Evolutionary conservation across 2,888 invertebrate genomes (phyloP), one percentile per base, ranked within the genome.

Genomic region (Cyclophora albipunctata): DNA sequence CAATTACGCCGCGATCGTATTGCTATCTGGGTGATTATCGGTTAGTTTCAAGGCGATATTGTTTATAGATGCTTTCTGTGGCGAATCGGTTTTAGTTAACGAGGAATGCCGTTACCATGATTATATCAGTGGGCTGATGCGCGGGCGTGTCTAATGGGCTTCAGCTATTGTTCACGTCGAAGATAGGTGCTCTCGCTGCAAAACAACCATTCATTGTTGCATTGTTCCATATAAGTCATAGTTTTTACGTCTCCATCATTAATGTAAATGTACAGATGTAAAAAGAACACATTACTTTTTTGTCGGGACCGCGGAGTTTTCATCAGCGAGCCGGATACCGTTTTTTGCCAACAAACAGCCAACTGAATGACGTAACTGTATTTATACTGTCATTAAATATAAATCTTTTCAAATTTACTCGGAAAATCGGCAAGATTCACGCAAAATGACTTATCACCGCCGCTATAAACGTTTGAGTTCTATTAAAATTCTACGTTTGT

Each of bases 261-360:
- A 20, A 43, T 34, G 34, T 33, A 5, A 6, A 4, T 42, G 42
- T 42, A 7, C 4, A 42, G 4, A 63, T 57, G 60, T 62, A 57
- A 65, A 61, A 42, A 20, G 42, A 4, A 7, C 7, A 42, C 42
- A 60, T 60, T 69, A 63, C 62, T 62, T 76, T n/a, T 75, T 74
- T 71, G 65, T 64, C 59, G 59, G 62, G 60, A 75, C 72, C 68
- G 63, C 62, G 61, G 60, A 69, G 66, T 73, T 77, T 75, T 75
- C 65, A 66, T 71, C 63, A 57, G 59, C 54, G 66, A 85, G 77
- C 84, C 85, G 85, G 85, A 85, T 84, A 72, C 75, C 67, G 57
- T 73, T 78, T 82, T 79, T 78, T 72, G 72, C 65, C 53, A 52
- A 70, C 70, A 67, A 67, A 67, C 67, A 55, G 57, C 64, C 66